phyloP scores from a whole-genome alignment of 2,113 vertebrate genomes.

The Empidonax alnorum region DNA sequence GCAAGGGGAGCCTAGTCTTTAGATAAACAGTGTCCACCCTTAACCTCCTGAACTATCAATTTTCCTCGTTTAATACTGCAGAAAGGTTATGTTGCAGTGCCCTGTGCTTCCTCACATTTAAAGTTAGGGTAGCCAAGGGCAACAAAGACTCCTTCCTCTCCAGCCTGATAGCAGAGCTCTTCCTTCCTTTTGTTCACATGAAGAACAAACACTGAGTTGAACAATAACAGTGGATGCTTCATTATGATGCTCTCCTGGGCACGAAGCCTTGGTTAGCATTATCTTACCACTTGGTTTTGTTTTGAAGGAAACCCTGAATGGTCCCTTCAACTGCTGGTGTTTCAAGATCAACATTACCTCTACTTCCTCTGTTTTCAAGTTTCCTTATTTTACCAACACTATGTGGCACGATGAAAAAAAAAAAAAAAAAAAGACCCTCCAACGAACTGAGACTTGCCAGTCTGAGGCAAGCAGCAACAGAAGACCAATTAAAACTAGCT shows the following conservation, averaged over 20 bases:
- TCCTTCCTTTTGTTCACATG: slow-evolving; percentile 77
- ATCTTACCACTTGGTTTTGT: slow-evolving; percentile 69
- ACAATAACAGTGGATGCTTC: slow-evolving; percentile 72
- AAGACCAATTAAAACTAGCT: neutral
- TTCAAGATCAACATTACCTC: slow-evolving; percentile 32
- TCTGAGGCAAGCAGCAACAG: neutral
- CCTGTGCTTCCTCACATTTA: slow-evolving; percentile 78
- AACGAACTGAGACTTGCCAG: neutral
- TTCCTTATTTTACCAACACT: slow-evolving; percentile 31
- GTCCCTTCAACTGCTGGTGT: slow-evolving; percentile 25
- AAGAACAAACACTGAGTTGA: slow-evolving; percentile 71
- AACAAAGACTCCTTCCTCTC: slow-evolving; percentile 78
- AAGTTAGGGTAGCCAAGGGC: slow-evolving; percentile 76
- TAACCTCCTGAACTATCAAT: slow-evolving; percentile 31
- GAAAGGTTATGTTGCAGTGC: slow-evolving; percentile 67
- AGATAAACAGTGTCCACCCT: slow-evolving; percentile 13
- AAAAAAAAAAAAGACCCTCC: neutral
- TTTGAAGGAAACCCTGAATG: slow-evolving; percentile 72
- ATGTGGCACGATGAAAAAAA: neutral
- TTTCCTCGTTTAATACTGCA: neutral
- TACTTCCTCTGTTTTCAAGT: slow-evolving; percentile 34
- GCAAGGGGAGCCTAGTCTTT: neutral
- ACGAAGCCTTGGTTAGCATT: slow-evolving; percentile 60
- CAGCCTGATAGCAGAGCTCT: slow-evolving; percentile 74
- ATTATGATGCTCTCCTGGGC: slow-evolving; percentile 65